Evolutionary conservation across 1,140 invertebrate species (phyloP), one percentile per base, ranked within the genome.

Genomic region (Drosophila parvula): DNA sequence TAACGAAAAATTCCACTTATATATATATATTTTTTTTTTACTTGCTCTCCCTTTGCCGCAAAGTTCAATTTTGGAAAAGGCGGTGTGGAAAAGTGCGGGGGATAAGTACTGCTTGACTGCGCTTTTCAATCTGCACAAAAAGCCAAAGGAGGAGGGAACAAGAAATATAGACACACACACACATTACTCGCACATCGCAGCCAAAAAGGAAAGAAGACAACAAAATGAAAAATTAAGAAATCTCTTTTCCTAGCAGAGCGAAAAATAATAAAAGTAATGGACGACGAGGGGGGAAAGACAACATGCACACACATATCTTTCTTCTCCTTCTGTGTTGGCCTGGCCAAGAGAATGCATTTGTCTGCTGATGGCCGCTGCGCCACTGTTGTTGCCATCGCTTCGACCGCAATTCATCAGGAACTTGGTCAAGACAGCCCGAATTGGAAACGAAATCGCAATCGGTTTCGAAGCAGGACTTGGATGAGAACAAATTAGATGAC

Each of bases 41-140:
- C 3, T 22, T 22, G 22, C 22, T 22, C 22, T 22, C 22, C 22
- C 27, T n/a, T 12, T 9, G 59, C 32, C 36, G 32, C 55, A 65
- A 43, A 55, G 41, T 36, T 47, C 41, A 43, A 53, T 47, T 41
- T 41, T 22, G 36, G 50, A 38, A 45, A 43, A 27, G 41, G n/a
- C 14, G 43, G 22, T 28, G 22, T 14, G 43, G 6, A 28, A 28
- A 34, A n/a, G 18, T 27, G 22, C 44, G 63, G 36, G 50, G 73
- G 45, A 44, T 57, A 44, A 65, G 50, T 43, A 64, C 44, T 89
- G 83, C 79, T 89, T 88, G 71, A 88, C 79, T 86, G 83, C 84
- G 73, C 84, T 89, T 86, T 88, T 80, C 84, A 88, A 89, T 89
- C 84, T 80, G 48, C 68, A 80, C 79, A 79, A 82, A 77, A 76